Base-by-base conservation (phyloP, 1,140 invertebrate species). In the Druon quercuslanigerum region DNA sequence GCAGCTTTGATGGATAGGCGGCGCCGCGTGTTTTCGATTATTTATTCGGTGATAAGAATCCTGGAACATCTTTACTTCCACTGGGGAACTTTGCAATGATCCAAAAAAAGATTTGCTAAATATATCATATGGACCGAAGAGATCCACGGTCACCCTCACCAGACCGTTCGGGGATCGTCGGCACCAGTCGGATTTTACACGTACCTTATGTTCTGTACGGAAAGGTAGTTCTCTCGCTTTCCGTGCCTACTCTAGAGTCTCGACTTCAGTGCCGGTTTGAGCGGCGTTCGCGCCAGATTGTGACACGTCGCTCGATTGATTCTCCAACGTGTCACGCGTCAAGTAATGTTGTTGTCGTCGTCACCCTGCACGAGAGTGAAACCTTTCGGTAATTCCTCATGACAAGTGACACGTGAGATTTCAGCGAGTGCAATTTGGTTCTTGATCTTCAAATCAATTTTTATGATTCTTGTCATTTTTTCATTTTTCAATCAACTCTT, bases 241-340 rank as follows among this genome's bases (percentile, higher is more conserved):
- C 19, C 12, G 78, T 79, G 77, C 77, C 57, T 56, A 70, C 73
- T 77, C 57, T 72, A 80, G 79, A 70, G 73, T 77, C 57, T 70
- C 80, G 79, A 77, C 72, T 85, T 84, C 85, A 90, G 89, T 91
- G 87, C 88, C 85, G 87, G 85, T 84, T 83, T 77, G 86, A 81
- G 87, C 83, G 87, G 85, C 88, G 83, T 87, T 83, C 80, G 85
- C 75, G 87, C 86, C 82, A 84, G 85, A 84, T 83, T 84, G 60
- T 81, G 79, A 77, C 71, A 81, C 81, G 79, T 81, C 74, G 83
- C 77, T 79, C 81, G 79, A 80, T 81, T 81, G 79, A 80, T 81
- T 81, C 78, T 82, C 70, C 79, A 78, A 79, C 82, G 85, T 81
- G 82, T 83, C 82, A 85, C 80, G 73, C 82, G 79, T 66, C 25